Conservation (phyloP, 2,797 vertebrate genomes). For the Poeciliopsis turneri region DNA sequence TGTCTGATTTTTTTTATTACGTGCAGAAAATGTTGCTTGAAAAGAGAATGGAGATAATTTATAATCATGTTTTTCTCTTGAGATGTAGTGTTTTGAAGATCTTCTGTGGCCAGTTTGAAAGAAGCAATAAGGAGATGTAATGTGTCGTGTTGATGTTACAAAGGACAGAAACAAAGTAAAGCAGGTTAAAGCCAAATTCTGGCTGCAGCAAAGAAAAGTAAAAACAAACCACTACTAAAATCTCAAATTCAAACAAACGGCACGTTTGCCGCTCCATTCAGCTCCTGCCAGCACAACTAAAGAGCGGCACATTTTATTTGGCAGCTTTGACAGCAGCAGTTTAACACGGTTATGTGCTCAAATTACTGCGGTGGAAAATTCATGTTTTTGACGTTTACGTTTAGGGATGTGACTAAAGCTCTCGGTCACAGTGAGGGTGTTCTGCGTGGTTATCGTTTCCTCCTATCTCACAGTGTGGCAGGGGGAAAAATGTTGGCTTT, state of each 20-base stretch:
- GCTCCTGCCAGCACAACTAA: neutral
- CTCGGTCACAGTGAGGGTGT: constrained; percentile 46
- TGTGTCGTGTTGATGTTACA: constrained; percentile 54
- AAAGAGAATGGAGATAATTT: neutral
- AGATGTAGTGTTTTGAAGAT: neutral
- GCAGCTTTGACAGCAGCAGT: neutral
- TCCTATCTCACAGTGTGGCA: constrained; percentile 57
- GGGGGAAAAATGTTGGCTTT: constrained; percentile 75
- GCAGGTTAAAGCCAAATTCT: constrained; percentile 73
- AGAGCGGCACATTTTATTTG: neutral
- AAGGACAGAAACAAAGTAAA: constrained; percentile 68
- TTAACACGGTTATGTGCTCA: neutral
- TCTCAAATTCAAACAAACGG: neutral
- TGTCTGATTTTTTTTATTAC: neutral
- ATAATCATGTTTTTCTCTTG: constrained; percentile 2
- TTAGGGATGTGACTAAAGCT: constrained; percentile 22
- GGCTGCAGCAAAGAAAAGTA: constrained; percentile 62
- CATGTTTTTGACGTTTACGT: neutral
- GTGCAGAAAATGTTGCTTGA: neutral
- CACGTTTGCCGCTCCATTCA: neutral
- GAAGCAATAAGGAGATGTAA: constrained; percentile 53
- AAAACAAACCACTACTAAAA: constrained; percentile 11
- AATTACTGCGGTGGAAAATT: neutral
- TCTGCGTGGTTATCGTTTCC: constrained; percentile 65
- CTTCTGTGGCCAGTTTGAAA: constrained; percentile 39